These are phyloP conservation scores for Hylaeus volcanicus DNA, from an alignment of 1,140 invertebrate genomes.

Conservation along the genomic window DNA sequence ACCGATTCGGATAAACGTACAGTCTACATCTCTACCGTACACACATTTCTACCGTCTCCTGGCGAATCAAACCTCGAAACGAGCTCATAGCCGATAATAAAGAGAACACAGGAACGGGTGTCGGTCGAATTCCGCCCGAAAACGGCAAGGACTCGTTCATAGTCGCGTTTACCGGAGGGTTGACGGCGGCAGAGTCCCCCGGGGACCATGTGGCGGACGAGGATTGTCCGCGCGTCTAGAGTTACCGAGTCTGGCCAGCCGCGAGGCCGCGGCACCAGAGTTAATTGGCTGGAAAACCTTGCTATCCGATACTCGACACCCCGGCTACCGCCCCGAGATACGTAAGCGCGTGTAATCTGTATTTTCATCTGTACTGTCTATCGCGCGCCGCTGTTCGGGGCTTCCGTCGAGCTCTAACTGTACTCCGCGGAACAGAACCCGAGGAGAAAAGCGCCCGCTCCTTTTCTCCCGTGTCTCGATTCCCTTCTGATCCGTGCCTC, in stretches of 20 bases:
- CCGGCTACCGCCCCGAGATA: constrained; percentile 73
- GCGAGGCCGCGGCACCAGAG: constrained; percentile 63
- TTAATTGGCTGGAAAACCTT: constrained; percentile 80
- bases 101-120: too few relatives aligned
- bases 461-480: constrained; percentile 28
- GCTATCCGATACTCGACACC: constrained; percentile 76
- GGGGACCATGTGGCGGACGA: constrained; percentile 59
- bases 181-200: constrained; percentile 12
- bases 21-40: too few relatives aligned
- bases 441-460: constrained; percentile 36
- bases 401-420: constrained; percentile 25
- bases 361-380: constrained; percentile 69
- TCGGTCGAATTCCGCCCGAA: not conserved
- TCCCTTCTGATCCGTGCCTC: constrained; percentile 46
- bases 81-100: too few relatives aligned
- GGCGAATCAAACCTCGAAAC: too few relatives aligned
- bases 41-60: too few relatives aligned
- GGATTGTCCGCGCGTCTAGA: constrained; percentile 71
- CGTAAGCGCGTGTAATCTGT: constrained; percentile 72
- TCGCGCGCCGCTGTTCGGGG: constrained; percentile 4
- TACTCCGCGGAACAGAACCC: constrained; percentile 13
- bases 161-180: constrained; percentile 16
- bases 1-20: too few relatives aligned
- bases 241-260: constrained; percentile 69
- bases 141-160: constrained; percentile 15